Evolutionary conservation across 2,888 invertebrate species (phyloP).

Genomic region (Leucozona laternaria): DNA sequence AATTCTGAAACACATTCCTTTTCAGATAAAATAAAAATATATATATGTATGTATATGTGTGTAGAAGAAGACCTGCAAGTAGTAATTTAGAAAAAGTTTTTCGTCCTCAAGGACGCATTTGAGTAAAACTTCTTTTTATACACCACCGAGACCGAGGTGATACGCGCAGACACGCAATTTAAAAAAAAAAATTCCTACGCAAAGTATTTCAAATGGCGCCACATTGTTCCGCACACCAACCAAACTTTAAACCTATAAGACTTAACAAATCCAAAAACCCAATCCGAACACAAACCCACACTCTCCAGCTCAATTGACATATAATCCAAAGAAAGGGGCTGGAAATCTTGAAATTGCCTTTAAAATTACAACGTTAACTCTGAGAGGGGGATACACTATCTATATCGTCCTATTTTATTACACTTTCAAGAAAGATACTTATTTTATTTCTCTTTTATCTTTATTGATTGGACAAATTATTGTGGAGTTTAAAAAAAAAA

Average conservation of each 20-base stretch:
- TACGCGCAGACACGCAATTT: slow-evolving; percentile 59
- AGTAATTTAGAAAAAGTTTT: slow-evolving; percentile 35
- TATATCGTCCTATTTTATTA: slow-evolving; percentile 60
- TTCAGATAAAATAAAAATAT: slow-evolving; percentile 14
- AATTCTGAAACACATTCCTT: slow-evolving; percentile 46
- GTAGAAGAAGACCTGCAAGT: neutral
- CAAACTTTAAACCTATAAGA: slow-evolving; percentile 31
- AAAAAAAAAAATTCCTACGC: slow-evolving; percentile 60
- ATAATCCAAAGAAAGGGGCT: slow-evolving; percentile 49
- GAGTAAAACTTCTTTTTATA: slow-evolving; percentile 27
- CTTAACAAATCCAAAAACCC: slow-evolving; percentile 26
- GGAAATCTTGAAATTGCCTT: slow-evolving; percentile 53
- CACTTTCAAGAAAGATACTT: slow-evolving; percentile 47
- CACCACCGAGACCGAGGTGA: slow-evolving; percentile 52
- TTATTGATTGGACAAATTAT: slow-evolving; percentile 59
- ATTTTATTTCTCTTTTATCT: slow-evolving; percentile 63
- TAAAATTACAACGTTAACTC: slow-evolving; percentile 58
- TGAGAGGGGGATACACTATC: slow-evolving; percentile 24
- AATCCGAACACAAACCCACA: slow-evolving; percentile 30
- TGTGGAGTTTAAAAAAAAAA: slow-evolving; percentile 22
- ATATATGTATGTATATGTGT: neutral
- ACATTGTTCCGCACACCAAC: slow-evolving; percentile 55
- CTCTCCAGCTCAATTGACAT: slow-evolving; percentile 51
- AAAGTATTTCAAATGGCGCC: slow-evolving; percentile 65
- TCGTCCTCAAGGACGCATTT: slow-evolving; percentile 53